Evolutionary conservation across 2,113 vertebrate species (phyloP).

Genomic region (Spilogale gracilis): DNA sequence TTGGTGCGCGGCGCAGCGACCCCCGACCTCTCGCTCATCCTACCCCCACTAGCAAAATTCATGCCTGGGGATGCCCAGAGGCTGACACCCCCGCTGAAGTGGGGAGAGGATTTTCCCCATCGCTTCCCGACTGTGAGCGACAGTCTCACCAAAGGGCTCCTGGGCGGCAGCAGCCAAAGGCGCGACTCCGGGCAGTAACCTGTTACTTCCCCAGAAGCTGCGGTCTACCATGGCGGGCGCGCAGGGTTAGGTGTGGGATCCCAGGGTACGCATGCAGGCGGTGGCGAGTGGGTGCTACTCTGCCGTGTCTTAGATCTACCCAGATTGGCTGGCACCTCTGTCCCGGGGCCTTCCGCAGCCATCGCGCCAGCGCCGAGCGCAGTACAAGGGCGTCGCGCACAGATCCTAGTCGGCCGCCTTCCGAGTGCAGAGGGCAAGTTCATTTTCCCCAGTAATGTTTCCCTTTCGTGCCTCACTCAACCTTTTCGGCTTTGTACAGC

Average conservation of each 20-base stretch:
- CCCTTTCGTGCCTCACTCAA: background rate
- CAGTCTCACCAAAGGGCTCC: background rate
- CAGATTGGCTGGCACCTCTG: background rate
- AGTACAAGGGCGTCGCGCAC: background rate
- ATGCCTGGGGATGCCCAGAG: background rate
- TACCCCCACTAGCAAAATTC: background rate
- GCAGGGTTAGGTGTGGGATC: background rate
- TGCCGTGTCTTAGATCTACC: background rate
- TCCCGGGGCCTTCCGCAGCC: background rate
- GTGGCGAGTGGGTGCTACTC: background rate
- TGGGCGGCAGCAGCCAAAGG: background rate
- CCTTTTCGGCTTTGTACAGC: background rate
- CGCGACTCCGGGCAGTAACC: slow-evolving; percentile 69
- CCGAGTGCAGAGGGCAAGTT: slow-evolving; percentile 61
- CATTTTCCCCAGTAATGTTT: slow-evolving; percentile 15
- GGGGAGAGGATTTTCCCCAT: background rate
- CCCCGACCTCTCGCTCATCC: background rate
- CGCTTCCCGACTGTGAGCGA: background rate
- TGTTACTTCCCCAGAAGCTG: slow-evolving; percentile 78
- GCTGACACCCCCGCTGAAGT: background rate
- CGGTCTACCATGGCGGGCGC: background rate
- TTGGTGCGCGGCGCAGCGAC: background rate
- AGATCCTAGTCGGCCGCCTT: background rate
- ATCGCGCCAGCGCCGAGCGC: background rate
- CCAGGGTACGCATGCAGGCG: background rate